phyloP scores from a whole-genome alignment of 1,140 invertebrate species.

The Aphelenchoides besseyi region DNA sequence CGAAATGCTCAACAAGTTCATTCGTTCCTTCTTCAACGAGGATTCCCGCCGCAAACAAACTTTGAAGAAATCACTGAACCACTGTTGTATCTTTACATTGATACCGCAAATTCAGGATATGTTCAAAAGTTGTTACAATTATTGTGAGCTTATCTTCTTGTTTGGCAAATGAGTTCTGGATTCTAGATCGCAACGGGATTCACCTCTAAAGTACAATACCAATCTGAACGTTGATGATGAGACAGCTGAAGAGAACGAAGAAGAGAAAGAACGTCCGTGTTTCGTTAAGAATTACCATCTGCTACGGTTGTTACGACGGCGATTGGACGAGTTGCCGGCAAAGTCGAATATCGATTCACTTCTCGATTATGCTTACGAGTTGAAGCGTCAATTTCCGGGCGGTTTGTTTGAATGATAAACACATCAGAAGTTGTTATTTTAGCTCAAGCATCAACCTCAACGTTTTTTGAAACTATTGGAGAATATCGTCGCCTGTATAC shows the following conservation, averaged over 20 bases:
- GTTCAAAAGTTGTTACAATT: slow-evolving; percentile 24
- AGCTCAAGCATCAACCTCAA: slow-evolving; percentile 15
- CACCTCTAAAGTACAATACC: background rate
- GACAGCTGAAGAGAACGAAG: background rate
- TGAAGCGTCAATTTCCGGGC: slow-evolving; percentile 34
- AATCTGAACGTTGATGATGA: background rate
- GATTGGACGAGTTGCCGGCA: slow-evolving; percentile 14
- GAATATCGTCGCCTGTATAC: slow-evolving; percentile 21
- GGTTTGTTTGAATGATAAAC: background rate
- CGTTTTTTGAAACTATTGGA: slow-evolving; percentile 25
- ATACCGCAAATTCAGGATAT: slow-evolving; percentile 21
- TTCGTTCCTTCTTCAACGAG: background rate
- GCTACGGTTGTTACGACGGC: slow-evolving; percentile 18
- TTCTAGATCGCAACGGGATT: background rate
- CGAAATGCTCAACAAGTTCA: slow-evolving; percentile 26
- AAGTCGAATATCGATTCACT: slow-evolving; percentile 3
- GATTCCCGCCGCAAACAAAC: slow-evolving; percentile 22
- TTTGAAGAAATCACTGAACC: slow-evolving; percentile 23
- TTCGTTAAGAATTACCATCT: slow-evolving; percentile 34
- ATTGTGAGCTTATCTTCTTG: slow-evolving; percentile 4
- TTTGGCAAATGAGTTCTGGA: background rate
- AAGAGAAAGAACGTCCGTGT: background rate
- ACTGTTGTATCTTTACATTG: slow-evolving; percentile 16
- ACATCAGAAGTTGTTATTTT: slow-evolving; percentile 10
- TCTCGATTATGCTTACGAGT: slow-evolving; percentile 34